Conservation (phyloP, 2,113 vertebrate genomes). For the Plecturocebus donacophilus region DNA sequence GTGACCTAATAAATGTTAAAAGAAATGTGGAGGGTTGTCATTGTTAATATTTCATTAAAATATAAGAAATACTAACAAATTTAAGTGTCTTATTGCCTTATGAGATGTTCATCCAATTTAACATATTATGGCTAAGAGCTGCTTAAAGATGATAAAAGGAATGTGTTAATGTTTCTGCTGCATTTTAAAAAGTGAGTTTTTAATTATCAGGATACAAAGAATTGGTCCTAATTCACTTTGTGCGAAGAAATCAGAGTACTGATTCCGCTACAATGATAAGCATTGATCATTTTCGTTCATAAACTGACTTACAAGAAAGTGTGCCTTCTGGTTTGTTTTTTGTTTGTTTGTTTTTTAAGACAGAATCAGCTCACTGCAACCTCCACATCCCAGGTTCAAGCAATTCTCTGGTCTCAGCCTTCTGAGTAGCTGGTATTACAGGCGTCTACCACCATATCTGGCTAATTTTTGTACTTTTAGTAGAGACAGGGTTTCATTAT, state of each 20-base stretch:
- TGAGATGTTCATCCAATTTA: constrained; percentile 35
- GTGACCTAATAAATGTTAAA: constrained; percentile 46
- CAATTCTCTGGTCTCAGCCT: too few species aligned
- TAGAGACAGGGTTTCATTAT: too few species aligned
- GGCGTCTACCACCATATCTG: too few species aligned
- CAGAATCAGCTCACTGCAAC: too few species aligned
- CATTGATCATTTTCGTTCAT: constrained; percentile 37
- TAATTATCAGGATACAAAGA: constrained; percentile 48
- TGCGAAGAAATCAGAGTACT: constrained; percentile 33
- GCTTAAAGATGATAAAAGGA: constrained; percentile 53
- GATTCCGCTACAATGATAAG: constrained; percentile 40
- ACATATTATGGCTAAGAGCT: constrained; percentile 27
- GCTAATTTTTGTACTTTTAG: too few species aligned
- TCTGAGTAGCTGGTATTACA: too few species aligned
- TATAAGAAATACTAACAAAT: constrained; percentile 57
- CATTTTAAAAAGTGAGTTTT: constrained; percentile 43
- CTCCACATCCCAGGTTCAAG: too few species aligned
- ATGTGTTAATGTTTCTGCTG: constrained; percentile 8
- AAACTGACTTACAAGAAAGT: constrained; percentile 3
- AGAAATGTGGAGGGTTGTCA: constrained; percentile 14
- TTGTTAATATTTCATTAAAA: constrained; percentile 53
- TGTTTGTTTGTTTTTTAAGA: too few species aligned
- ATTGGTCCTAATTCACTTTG: constrained; percentile 30
- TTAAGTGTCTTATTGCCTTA: constrained; percentile 48
- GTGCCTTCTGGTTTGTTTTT: not conserved